phyloP scores from a whole-genome alignment of 2,888 invertebrate genomes.

The Proisotoma minuta region DNA sequence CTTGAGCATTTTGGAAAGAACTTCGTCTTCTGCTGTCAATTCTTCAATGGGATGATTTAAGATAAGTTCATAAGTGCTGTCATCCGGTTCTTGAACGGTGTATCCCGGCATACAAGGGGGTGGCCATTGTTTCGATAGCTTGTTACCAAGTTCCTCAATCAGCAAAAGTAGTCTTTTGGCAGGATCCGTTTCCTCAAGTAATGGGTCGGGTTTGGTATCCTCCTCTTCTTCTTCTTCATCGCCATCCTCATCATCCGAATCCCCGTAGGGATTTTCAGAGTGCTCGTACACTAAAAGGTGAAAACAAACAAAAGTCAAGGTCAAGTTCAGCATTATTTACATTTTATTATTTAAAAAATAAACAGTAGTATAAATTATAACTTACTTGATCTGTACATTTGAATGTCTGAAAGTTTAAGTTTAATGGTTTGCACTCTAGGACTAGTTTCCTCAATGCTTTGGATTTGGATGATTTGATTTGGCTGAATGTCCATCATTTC shows the following conservation, averaged over 20 bases:
- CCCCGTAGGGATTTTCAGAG: too few species aligned
- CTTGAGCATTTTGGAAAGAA: slow-evolving; percentile 33
- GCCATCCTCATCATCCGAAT: neutral
- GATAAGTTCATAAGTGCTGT: neutral
- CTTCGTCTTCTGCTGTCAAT: slow-evolving; percentile 11
- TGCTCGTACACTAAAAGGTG: too few species aligned
- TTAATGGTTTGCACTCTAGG: too few species aligned
- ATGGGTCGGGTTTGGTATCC: slow-evolving; percentile 32
- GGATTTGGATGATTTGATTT: too few species aligned
- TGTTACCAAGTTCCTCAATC: slow-evolving; percentile 33
- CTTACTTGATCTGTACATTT: too few species aligned
- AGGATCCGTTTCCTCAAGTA: slow-evolving; percentile 37
- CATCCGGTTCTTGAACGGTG: slow-evolving; percentile 7
- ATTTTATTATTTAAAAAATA: too few species aligned
- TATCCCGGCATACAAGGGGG: neutral
- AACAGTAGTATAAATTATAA: too few species aligned
- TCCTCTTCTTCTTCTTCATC: neutral
- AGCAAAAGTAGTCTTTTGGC: slow-evolving; percentile 33
- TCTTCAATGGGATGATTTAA: neutral
- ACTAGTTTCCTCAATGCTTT: too few species aligned
- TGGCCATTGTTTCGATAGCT: slow-evolving; percentile 11
- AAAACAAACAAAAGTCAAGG: too few species aligned
- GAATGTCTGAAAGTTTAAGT: too few species aligned
- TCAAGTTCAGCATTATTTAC: too few species aligned
- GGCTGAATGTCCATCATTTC: too few species aligned